Percentiles rank a stretch among this genome's conserved stretches.
These are phyloP conservation scores for Odontomachus brunneus DNA, from an alignment of 1,140 invertebrate genomes.

Conservation along the genomic window DNA sequence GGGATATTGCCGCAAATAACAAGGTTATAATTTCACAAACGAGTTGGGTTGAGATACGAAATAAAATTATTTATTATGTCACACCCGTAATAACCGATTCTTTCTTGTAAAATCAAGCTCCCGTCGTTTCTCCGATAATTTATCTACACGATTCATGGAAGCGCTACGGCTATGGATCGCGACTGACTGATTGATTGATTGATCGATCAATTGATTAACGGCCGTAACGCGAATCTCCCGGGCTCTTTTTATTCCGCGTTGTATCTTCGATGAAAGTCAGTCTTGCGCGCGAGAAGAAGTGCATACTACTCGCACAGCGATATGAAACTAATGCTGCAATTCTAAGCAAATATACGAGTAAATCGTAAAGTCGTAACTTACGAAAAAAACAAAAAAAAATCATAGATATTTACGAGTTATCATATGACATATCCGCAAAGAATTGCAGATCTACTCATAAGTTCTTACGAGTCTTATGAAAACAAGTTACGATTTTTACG, in stretches of 20 bases:
- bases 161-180: too few species aligned
- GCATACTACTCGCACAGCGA: not conserved
- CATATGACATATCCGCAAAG: too few species aligned
- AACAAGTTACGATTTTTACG: too few species aligned
- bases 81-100: slow-evolving; percentile 9
- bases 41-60: slow-evolving; percentile 61
- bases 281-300: slow-evolving; percentile 38
- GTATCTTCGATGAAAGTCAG: slow-evolving; percentile 35
- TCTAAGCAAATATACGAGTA: too few species aligned
- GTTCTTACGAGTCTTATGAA: too few species aligned
- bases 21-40: slow-evolving; percentile 69
- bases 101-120: too few species aligned
- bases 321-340: slow-evolving; percentile 19
- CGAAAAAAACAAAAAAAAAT: too few species aligned
- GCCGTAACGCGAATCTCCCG: not conserved
- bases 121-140: slow-evolving; percentile 49
- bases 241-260: not conserved
- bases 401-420: too few species aligned
- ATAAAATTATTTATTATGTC: slow-evolving; percentile 63
- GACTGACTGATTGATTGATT: too few species aligned
- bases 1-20: slow-evolving; percentile 65
- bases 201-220: too few species aligned
- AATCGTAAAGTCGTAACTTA: too few species aligned
- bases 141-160: slow-evolving; percentile 1
- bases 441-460: too few species aligned